Base-by-base conservation (phyloP, 2,797 vertebrate species). In the Xenentodon cancila region DNA sequence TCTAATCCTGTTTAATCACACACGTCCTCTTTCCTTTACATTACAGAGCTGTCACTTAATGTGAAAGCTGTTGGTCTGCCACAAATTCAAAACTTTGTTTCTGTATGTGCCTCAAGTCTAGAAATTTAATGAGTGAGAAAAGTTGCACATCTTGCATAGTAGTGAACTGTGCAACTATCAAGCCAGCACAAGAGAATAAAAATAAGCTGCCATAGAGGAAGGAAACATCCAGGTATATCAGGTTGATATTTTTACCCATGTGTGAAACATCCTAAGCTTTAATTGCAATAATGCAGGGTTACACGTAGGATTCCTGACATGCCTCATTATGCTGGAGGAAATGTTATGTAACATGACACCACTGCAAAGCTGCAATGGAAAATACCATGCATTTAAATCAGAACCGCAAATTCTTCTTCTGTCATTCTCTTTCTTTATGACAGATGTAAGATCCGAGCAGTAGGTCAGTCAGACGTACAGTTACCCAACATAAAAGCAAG, bases 41-140 rank as follows among this genome's bases (percentile, higher is more conserved):
- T 32, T 44, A 18, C 21, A 40, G 30, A 17, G 27, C 43, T 56
- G 59, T 21, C 30, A 7, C 8, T 67, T 9, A 32, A 57, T 60
- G 40, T 47, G n/a, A 62, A 59, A 62, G 20, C 17, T 56, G 59
- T 52, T 61, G 67, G 67, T 51, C 20, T 30, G 15, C 42, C 53
- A 51, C 55, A 73, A 40, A 44, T 3, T 13, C 47, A 40, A 75
- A 66, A 43, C 48, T 61, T n/a, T 32, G 57, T 59, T 45, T 77
- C 45, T 77, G 30, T 68, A 25, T 68, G 50, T 74, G 73, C 49
- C 47, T 60, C 50, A 43, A 40, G 40, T 67, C 75, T 81, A 70
- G 59, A 74, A 80, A 79, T 81, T 73, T 84, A 83, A 87, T 85
- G 77, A 88, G 71, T 45, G 42, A 64, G 52, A 64, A 70, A 67